Evolutionary conservation across 1,140 invertebrate genomes (phyloP).

Genomic region (Euglossa dilemma): DNA sequence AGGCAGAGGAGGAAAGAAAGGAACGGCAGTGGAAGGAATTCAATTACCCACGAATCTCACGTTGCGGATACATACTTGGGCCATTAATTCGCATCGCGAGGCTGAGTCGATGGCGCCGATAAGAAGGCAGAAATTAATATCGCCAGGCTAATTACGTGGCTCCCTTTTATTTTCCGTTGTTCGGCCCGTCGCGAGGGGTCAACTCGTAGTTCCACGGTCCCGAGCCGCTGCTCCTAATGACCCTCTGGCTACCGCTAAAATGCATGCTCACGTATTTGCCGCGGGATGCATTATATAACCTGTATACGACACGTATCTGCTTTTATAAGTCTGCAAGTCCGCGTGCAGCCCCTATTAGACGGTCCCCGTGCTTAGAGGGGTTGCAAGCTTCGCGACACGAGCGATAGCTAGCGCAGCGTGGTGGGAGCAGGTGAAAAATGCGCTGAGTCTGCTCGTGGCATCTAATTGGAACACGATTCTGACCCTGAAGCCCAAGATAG

Average conservation of each 20-base stretch:
- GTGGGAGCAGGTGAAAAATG: conserved; percentile 65
- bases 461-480: conserved; percentile 82
- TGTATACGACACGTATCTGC: conserved; percentile 47
- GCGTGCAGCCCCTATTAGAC: conserved; percentile 71
- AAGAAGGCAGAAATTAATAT: conserved; percentile 40
- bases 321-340: conserved; percentile 47
- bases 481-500: conserved; percentile 79
- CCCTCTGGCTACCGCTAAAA: conserved; percentile 59
- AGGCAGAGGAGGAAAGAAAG: too few relatives aligned
- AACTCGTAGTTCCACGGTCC: conserved; percentile 28
- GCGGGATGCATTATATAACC: conserved; percentile 59
- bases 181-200: conserved; percentile 5
- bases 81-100: background rate
- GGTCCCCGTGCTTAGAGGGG: background rate
- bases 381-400: conserved; percentile 11
- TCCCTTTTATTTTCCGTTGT: conserved; percentile 7
- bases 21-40: background rate
- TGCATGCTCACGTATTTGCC: conserved; percentile 58
- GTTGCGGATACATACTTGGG: background rate
- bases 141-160: conserved; percentile 32
- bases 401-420: background rate
- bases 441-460: conserved; percentile 61
- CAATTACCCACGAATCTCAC: background rate
- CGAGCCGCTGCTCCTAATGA: conserved; percentile 50
- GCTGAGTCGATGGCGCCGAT: background rate